Percentiles rank a stretch among this genome's conserved stretches.
Conservation (phyloP, 92 coral and sea anemone species). For the Virgularia gustaviana region DNA sequence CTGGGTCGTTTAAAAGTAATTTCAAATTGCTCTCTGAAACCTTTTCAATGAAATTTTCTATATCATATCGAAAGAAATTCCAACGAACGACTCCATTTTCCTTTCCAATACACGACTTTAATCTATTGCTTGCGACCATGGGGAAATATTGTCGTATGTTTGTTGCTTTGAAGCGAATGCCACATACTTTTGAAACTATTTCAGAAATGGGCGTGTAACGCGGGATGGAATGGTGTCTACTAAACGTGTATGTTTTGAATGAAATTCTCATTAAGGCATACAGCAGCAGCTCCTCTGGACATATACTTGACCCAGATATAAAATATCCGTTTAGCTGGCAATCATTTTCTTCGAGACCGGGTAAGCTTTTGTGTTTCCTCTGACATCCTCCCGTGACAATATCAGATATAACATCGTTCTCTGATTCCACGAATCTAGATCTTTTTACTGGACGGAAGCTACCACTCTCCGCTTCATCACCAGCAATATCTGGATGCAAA, state of each 20-base stretch:
- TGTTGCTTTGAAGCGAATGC: constrained; percentile 1
- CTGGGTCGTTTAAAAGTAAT: neutral
- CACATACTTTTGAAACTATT: constrained; percentile 1
- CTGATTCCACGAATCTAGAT: neutral
- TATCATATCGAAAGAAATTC: constrained; percentile 9
- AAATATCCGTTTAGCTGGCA: neutral
- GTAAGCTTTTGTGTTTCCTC: neutral
- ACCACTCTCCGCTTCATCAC: neutral
- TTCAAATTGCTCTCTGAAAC: neutral
- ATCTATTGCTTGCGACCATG: constrained; percentile 3
- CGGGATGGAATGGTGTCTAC: constrained; percentile 10
- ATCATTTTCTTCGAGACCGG: neutral
- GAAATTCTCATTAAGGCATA: constrained; percentile 24
- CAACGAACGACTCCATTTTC: constrained; percentile 34
- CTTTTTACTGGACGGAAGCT: neutral
- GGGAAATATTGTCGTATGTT: constrained; percentile 15
- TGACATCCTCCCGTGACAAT: neutral
- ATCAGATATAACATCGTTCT: neutral
- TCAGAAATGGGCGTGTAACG: neutral
- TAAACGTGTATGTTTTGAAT: constrained; percentile 8
- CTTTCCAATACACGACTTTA: constrained; percentile 30
- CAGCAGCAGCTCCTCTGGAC: constrained; percentile 28
- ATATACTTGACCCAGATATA: constrained; percentile 1
- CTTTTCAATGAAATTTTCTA: neutral
- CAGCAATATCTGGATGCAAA: too few relatives aligned